Evolutionary conservation across 2,113 vertebrate species (phyloP).

Genomic region (Panthera tigris): DNA sequence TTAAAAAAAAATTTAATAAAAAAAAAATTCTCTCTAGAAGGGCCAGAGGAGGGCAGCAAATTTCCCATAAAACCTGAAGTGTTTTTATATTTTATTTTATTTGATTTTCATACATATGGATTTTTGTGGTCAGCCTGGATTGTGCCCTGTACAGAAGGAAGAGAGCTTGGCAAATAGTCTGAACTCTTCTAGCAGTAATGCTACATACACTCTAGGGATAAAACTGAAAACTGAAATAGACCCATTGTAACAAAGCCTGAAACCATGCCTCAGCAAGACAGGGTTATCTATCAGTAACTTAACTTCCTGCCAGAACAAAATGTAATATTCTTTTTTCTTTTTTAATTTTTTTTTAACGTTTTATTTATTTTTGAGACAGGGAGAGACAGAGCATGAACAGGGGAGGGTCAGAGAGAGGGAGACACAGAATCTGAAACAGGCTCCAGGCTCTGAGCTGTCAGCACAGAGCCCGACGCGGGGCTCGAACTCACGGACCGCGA

Average conservation of each 20-base stretch:
- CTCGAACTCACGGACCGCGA: too few species aligned
- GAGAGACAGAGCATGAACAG: too few species aligned
- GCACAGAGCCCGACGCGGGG: too few species aligned
- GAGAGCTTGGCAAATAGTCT: background rate
- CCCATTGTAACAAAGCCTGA: background rate
- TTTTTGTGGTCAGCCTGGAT: constrained; percentile 54
- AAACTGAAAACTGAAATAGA: background rate
- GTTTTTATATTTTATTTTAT: background rate
- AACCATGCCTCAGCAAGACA: background rate
- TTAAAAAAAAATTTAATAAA: background rate
- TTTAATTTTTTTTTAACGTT: too few species aligned
- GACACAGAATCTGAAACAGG: too few species aligned
- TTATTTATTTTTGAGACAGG: too few species aligned
- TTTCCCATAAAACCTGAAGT: constrained; percentile 35
- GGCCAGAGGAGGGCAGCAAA: constrained; percentile 52
- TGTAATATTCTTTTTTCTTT: too few species aligned
- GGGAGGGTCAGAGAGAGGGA: too few species aligned
- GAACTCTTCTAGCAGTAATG: background rate
- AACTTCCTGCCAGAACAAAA: background rate
- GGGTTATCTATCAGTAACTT: background rate
- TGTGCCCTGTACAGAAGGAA: constrained; percentile 13
- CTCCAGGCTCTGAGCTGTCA: too few species aligned
- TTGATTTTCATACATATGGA: background rate
- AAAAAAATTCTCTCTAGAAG: constrained; percentile 28
- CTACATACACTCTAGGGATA: background rate